phyloP scores from a whole-genome alignment of 1,140 invertebrate species.

The Macrobrachium nipponense region DNA sequence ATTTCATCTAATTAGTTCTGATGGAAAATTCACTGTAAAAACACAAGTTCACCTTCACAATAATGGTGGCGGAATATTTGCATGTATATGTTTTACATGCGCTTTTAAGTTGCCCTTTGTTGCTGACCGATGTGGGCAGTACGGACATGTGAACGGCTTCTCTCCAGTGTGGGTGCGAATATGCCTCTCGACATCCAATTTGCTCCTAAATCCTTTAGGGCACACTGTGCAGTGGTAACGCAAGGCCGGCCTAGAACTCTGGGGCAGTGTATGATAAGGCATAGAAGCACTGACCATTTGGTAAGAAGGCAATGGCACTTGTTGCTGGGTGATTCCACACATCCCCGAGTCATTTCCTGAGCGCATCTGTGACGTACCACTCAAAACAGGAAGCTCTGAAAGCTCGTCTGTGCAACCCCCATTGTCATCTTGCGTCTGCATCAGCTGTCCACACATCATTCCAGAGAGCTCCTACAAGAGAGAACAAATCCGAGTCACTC shows the following conservation, averaged over 20 bases:
- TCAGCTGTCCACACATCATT: conserved; percentile 55
- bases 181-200: conserved; percentile 58
- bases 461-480: conserved; percentile 55
- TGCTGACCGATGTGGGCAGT: conserved; percentile 68
- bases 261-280: conserved; percentile 15
- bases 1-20: no score
- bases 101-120: conserved; percentile 57
- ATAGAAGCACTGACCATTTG: conserved; percentile 32
- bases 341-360: conserved; percentile 47
- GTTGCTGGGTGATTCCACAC: conserved; percentile 31
- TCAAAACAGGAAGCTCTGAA: conserved; percentile 37
- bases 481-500: conserved; percentile 58
- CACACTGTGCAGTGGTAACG: conserved; percentile 58
- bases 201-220: conserved; percentile 57
- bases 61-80: conserved; percentile 20
- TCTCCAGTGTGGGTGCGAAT: conserved; percentile 67
- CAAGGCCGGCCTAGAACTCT: conserved; percentile 29
- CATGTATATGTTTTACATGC: conserved; percentile 58
- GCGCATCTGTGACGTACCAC: conserved; percentile 44
- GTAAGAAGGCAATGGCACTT: conserved; percentile 11
- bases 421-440: conserved; percentile 46
- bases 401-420: conserved; percentile 43
- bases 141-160: conserved; percentile 69
- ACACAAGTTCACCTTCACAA: neutral
- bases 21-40: no score